Evolutionary conservation across 1,140 invertebrate genomes (phyloP).

Genomic region (Trichonephila clavata): DNA sequence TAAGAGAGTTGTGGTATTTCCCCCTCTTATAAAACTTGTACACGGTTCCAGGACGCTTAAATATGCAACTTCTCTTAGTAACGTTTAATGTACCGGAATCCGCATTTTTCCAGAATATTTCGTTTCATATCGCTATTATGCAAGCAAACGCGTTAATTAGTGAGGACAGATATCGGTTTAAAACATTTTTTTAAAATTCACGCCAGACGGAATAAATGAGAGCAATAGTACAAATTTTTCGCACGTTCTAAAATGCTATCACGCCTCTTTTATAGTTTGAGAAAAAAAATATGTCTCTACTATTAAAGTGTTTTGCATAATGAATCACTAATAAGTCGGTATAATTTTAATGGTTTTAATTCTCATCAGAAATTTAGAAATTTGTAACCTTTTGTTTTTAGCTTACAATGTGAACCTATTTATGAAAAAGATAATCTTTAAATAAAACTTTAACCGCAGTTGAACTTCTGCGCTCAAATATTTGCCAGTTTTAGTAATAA

Average conservation of each 20-base stretch:
- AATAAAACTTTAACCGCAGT: neutral
- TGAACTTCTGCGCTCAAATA: too few relatives aligned
- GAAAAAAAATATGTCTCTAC: neutral
- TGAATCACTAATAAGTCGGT: neutral
- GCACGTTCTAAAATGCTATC: neutral
- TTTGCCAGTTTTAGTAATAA: too few relatives aligned
- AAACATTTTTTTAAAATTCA: neutral
- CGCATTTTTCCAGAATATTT: neutral
- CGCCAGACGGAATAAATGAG: neutral
- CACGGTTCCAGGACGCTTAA: conserved; percentile 1
- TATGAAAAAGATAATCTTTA: neutral
- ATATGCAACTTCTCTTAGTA: neutral
- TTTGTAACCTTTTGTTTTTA: neutral
- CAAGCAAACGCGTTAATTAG: neutral
- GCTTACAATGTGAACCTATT: neutral
- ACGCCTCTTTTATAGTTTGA: too few relatives aligned
- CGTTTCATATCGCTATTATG: neutral
- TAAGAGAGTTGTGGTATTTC: neutral
- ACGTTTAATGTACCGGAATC: conserved; percentile 16
- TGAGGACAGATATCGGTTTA: neutral
- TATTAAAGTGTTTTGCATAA: neutral
- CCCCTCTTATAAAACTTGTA: neutral
- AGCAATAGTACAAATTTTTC: too few relatives aligned
- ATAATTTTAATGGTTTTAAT: neutral
- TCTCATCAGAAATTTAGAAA: neutral